These are phyloP conservation scores for Xenotilapia longispinis DNA, from an alignment of 2,113 vertebrate species.

Conservation along the genomic window DNA sequence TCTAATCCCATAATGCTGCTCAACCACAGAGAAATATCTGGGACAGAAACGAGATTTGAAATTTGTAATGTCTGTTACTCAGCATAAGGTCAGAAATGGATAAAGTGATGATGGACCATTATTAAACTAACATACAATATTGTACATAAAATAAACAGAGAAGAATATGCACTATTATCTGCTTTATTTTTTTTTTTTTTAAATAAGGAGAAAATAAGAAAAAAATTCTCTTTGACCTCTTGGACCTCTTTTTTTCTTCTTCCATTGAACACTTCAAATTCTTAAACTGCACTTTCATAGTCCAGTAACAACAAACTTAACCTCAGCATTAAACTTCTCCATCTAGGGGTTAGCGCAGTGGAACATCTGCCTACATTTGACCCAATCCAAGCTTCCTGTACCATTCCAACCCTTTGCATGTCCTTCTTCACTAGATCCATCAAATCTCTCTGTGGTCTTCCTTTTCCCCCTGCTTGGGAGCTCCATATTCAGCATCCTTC, in stretches of 20 bases:
- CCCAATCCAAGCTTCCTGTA: background rate
- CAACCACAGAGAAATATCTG: background rate
- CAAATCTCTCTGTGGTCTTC: background rate
- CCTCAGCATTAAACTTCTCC: background rate
- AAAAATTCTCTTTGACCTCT: background rate
- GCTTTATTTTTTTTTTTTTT: accelerated
- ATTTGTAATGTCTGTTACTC: background rate
- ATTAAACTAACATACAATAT: background rate
- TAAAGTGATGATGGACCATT: background rate
- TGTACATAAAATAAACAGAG: background rate
- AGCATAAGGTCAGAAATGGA: background rate
- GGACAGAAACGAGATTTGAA: background rate
- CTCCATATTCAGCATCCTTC: background rate
- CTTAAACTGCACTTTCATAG: background rate
- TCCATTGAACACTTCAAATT: background rate
- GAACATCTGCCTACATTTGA: background rate
- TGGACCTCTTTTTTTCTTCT: background rate
- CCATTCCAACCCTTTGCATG: background rate
- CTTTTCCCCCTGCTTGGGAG: background rate
- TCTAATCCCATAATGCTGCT: conserved; percentile 20
- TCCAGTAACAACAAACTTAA: background rate
- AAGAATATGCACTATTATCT: background rate
- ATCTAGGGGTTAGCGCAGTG: background rate
- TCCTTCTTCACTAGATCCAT: background rate
- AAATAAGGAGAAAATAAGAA: background rate